Conservation (phyloP, 2,797 vertebrate species). For the Pogonophryne albipinna region DNA sequence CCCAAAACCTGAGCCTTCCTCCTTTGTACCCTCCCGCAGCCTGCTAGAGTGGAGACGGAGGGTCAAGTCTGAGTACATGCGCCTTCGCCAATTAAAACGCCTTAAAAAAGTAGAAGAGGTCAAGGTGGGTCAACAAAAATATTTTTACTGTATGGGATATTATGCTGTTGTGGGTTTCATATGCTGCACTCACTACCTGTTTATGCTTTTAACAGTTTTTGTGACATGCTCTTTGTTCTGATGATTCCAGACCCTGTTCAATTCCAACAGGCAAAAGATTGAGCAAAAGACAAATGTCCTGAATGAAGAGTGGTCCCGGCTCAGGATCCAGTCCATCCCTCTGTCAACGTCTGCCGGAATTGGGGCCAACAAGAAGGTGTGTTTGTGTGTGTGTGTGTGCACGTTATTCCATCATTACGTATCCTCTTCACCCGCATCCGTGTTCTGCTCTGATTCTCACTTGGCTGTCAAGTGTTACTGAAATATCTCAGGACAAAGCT, state of each 20-base stretch:
- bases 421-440: not conserved
- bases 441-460: conserved; percentile 31
- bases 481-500: conserved; percentile 30
- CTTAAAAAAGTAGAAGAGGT: conserved; percentile 95
- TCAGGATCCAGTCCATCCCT: conserved; percentile 92
- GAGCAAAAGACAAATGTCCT: conserved; percentile 91
- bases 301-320: conserved; percentile 94
- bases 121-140: conserved; percentile 84
- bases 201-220: not conserved
- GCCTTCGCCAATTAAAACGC: conserved; percentile 94
- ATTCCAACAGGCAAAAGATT: conserved; percentile 93
- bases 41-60: conserved; percentile 94
- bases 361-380: conserved; percentile 91
- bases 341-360: conserved; percentile 86
- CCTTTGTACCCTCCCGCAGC: conserved; percentile 82
- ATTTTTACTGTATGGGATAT: not conserved
- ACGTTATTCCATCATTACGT: not conserved
- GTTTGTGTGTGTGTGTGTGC: conserved; percentile 10
- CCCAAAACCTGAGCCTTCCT: conserved; percentile 56
- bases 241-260: conserved; percentile 89
- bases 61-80: conserved; percentile 97
- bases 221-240: conserved; percentile 27
- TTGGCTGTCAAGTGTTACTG: conserved; percentile 30
- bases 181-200: not conserved
- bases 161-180: not conserved